Evolutionary conservation across 2,113 vertebrate genomes (phyloP).

Genomic region (Hemibagrus wyckioides): DNA sequence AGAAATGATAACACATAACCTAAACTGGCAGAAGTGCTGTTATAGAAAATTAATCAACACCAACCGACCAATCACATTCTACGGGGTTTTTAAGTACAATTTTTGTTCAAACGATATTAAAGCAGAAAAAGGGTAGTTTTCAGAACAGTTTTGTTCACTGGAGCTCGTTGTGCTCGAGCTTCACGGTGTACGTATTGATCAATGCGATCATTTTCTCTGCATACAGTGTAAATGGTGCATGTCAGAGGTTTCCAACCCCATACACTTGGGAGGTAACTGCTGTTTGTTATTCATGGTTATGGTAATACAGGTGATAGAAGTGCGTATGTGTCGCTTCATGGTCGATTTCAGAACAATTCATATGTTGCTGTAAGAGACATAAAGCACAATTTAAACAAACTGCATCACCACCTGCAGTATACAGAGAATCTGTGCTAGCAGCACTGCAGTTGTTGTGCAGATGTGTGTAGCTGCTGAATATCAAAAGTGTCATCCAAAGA

Average conservation of each 20-base stretch:
- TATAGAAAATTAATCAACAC: too few relatives aligned
- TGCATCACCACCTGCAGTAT: not conserved
- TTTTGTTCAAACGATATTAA: too few relatives aligned
- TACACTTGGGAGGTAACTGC: not conserved
- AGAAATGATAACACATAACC: too few relatives aligned
- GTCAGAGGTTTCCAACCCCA: not conserved
- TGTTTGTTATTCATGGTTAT: conserved; percentile 25
- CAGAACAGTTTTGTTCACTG: not conserved
- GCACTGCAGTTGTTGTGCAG: not conserved
- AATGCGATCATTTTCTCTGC: not conserved
- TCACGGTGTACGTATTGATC: not conserved
- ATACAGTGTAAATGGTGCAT: not conserved
- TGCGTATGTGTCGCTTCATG: not conserved
- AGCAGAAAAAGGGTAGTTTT: not conserved
- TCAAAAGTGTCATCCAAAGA: not conserved
- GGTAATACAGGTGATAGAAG: conserved; percentile 5
- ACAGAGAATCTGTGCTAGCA: not conserved
- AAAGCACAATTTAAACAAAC: not conserved
- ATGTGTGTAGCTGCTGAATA: not conserved
- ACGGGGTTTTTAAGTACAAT: too few relatives aligned
- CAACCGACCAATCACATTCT: too few relatives aligned
- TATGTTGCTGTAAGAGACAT: not conserved
- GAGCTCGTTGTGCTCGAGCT: not conserved
- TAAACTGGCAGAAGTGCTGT: too few relatives aligned
- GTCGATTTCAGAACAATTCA: not conserved